Evolutionary conservation across 2,113 vertebrate genomes (phyloP).

Genomic region (Grantiella picta): DNA sequence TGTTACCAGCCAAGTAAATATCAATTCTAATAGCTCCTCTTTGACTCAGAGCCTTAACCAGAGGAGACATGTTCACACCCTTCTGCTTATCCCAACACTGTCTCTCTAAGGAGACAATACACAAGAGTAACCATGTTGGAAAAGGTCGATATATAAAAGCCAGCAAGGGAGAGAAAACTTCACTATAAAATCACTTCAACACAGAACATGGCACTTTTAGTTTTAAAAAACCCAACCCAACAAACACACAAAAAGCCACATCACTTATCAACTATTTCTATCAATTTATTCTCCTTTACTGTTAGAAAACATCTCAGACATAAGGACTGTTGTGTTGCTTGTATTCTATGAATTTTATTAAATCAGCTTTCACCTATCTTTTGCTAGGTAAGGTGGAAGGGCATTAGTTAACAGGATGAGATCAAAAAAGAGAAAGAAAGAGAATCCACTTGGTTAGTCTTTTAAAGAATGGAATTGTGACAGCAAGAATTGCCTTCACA

Average conservation of each 20-base stretch:
- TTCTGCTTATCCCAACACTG: neutral
- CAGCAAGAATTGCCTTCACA: neutral
- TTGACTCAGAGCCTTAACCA: neutral
- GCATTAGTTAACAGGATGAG: neutral
- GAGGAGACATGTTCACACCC: neutral
- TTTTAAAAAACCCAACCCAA: neutral
- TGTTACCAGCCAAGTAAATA: neutral
- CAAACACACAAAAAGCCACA: neutral
- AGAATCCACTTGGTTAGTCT: neutral
- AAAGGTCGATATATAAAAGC: neutral
- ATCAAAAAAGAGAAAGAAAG: neutral
- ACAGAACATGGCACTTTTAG: neutral
- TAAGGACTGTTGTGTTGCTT: neutral
- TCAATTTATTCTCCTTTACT: neutral
- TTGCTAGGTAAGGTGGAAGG: neutral
- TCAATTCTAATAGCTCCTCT: neutral
- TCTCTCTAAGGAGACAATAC: neutral
- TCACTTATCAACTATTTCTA: neutral
- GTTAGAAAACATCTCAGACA: neutral
- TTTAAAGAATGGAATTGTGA: neutral
- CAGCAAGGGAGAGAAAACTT: neutral
- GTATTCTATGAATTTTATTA: neutral
- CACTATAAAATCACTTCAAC: neutral
- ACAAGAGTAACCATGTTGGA: neutral
- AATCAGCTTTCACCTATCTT: neutral